Evolutionary conservation across 2,113 vertebrate genomes (phyloP), one percentile per base, ranked within the genome.

Genomic region (Cranoglanis bouderius): DNA sequence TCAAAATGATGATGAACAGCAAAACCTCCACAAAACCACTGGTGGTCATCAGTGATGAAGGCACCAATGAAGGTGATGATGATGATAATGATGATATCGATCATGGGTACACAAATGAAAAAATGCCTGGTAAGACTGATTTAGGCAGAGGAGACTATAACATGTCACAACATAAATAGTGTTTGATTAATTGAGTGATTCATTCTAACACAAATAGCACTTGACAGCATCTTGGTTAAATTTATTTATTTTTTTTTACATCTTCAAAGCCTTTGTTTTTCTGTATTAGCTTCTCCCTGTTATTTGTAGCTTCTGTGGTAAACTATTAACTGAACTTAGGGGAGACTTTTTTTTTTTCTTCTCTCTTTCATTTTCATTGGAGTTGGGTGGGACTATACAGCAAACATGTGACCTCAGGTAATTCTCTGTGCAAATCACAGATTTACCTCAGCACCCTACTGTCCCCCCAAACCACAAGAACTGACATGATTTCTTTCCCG

Each of bases 1-100:
- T 99, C 88, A 91, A 91, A 35, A 97, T 99, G 97, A 96, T 97
- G 96, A 96, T 95, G 93, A 96, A 97, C 93, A 96, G 94, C 91
- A 97, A 96, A 94, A 96, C 94, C 0, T 95, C 96, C 14, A 97
- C 96, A 82, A 98, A 96, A 84, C 95, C 96, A 0, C 94, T 99
- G 55, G 95, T 96, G 21, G 96, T 99, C 85, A 67, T 97, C 92
- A 92, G 93, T 81, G 94, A 94, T 40, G 46, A 61, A 67, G 5
- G 32, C 61, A 29, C 55, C 59, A 24, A 14, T 35, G 26, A 80
- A 61, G 18, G 61, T 51, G 77, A 63, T n/a, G 14, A 38, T 1
- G 19, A 24, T 18, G 35, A 13, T 77, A 46, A 74, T 51, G 77
- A 65, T n/a, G 14, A 49, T 4, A 5, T 78, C 19, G 0, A 14